Evolutionary conservation across 2,797 vertebrate genomes (phyloP).

Genomic region (Chanos chanos): DNA sequence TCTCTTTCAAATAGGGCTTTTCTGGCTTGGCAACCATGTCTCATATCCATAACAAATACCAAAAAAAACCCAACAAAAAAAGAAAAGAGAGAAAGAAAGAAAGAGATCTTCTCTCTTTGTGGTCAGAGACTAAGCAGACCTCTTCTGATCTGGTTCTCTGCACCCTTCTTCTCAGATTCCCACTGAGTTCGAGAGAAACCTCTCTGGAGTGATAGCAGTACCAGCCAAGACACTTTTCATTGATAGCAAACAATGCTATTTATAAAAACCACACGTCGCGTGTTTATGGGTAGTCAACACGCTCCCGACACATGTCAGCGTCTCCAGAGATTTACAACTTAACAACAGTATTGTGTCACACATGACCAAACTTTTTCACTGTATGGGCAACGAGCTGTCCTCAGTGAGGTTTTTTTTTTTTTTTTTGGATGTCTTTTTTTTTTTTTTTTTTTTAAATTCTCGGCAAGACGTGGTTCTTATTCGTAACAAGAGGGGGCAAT

Average conservation of each 20-base stretch:
- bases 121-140: constrained; percentile 20
- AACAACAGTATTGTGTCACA: too few species aligned
- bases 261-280: constrained; percentile 17
- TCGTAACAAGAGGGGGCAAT: not conserved
- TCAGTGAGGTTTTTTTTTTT: too few species aligned
- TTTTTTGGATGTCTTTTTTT: too few species aligned
- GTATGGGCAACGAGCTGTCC: too few species aligned
- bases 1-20: constrained; percentile 30
- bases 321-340: too few species aligned
- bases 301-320: constrained; percentile 19
- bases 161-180: constrained; percentile 12
- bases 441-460: too few species aligned
- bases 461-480: too few species aligned
- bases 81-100: not conserved
- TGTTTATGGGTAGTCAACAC: constrained; percentile 9
- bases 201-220: constrained; percentile 36
- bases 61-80: not conserved
- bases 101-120: constrained; percentile 19
- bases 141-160: constrained; percentile 7
- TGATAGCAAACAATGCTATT: constrained; percentile 22
- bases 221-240: not conserved
- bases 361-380: too few species aligned
- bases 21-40: constrained; percentile 24
- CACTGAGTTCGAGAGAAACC: constrained; percentile 13
- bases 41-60: constrained; percentile 36